Base-by-base conservation (phyloP, 2,888 invertebrate species). In the Ecliptopera silaceata region DNA sequence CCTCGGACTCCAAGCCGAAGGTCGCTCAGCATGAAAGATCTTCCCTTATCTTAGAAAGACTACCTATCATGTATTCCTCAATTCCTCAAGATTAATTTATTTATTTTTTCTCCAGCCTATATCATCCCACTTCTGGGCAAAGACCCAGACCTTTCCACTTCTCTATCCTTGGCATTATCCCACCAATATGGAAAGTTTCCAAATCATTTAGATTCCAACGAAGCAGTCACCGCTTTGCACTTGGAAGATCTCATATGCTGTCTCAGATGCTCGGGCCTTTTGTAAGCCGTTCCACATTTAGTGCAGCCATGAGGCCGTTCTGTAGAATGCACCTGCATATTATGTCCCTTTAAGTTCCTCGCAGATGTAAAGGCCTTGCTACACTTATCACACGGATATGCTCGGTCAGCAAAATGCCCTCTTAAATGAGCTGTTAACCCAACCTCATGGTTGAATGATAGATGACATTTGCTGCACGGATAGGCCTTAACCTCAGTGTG, bases 401-500 rank as follows among this genome's bases (percentile, higher is more conserved):
- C 32, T 4, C 44, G 15, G 4, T 55, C 55, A 0, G 48, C 43
- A 0, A 29, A 38, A n/a, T 55, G 55, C 0, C 8, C 34, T 0
- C 41, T 6, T 20, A 48, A 31, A 13, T 55, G 55, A 0, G 31
- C 38, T 20, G 55, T 38, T 20, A 55, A 31, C 13, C 48, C 20
- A 0, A 43, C 12, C 11, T 48, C 43, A 1, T 55, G 43, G 18
- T 48, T 49, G 15, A 55, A 55, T 0, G 55, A 55, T 0, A 43
- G 4, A 2, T 38, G n/a, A n/a, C 55, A 55, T 3, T 22, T 26
- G 1, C 18, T 55, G 22, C 55, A 55, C 2, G 48, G 20, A n/a
- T 20, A 55, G 2, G 48, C 34, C 20, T 55, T 55, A 8, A 55
- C 55, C 13, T 55, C 48, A 11, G 38, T 48, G 20, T 55, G 55